These are phyloP conservation scores for Seladonia tumulorum DNA, from an alignment of 2,888 invertebrate genomes.

Conservation along the genomic window DNA sequence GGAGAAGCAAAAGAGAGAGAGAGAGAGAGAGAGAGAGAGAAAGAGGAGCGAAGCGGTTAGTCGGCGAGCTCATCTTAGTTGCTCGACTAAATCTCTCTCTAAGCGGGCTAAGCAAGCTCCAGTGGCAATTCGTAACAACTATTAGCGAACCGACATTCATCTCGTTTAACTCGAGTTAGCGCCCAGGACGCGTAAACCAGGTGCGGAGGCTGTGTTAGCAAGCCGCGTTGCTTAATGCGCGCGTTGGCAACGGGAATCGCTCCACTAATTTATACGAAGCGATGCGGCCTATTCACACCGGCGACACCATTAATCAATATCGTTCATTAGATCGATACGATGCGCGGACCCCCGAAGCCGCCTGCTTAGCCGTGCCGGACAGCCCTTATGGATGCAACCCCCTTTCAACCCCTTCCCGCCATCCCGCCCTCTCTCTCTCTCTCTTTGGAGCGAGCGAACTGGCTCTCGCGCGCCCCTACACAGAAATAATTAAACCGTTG, in stretches of 20 bases:
- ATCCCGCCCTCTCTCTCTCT: not conserved
- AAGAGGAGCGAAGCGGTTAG: conserved; percentile 28
- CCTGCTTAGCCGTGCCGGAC: conserved; percentile 13
- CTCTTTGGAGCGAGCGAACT: not conserved
- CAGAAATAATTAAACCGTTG: conserved; percentile 54
- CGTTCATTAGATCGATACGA: conserved; percentile 63
- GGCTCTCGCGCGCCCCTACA: not conserved
- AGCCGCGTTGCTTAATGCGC: conserved; percentile 66
- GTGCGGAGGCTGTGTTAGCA: conserved; percentile 68
- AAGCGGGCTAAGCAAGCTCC: conserved; percentile 64
- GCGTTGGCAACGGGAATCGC: conserved; percentile 69
- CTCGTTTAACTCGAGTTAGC: conserved; percentile 81
- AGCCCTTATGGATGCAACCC: conserved; percentile 31
- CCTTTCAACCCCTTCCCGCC: not conserved
- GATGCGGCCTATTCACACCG: conserved; percentile 61
- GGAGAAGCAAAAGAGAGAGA: not conserved
- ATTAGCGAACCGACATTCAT: conserved; percentile 81
- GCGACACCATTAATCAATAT: conserved; percentile 69
- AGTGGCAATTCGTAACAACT: conserved; percentile 79
- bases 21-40: not conserved
- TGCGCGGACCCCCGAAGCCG: conserved; percentile 20
- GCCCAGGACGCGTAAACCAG: conserved; percentile 68
- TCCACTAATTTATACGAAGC: conserved; percentile 70
- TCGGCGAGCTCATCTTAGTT: conserved; percentile 66
- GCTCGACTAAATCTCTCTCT: conserved; percentile 70